Percentiles rank a stretch among this genome's conserved stretches.
phyloP scores from a whole-genome alignment of 2,888 invertebrate species.

The Scrobipalpa costella region DNA sequence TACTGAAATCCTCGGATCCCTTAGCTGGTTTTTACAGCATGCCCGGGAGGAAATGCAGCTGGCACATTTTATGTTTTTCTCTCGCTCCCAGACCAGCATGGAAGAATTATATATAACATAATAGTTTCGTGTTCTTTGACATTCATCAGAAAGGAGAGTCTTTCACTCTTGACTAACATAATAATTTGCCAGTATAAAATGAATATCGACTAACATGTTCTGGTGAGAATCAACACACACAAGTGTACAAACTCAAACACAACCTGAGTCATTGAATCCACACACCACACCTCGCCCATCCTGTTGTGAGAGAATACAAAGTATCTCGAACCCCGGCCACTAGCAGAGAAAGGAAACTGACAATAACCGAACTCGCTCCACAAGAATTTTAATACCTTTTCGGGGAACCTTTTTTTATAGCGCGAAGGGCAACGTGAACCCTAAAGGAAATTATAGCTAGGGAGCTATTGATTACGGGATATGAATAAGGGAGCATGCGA shows the following conservation, averaged over 20 bases:
- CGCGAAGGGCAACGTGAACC: background rate
- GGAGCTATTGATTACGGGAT: background rate
- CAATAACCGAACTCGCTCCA: conserved; percentile 27
- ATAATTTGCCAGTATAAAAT: background rate
- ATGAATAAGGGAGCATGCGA: background rate
- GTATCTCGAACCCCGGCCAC: conserved; percentile 17
- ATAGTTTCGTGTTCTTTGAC: too few relatives aligned
- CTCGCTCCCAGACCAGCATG: too few relatives aligned
- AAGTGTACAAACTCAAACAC: conserved; percentile 16
- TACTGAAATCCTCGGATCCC: too few relatives aligned
- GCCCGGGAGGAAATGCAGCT: too few relatives aligned
- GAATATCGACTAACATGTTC: background rate
- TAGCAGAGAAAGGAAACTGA: conserved; percentile 27
- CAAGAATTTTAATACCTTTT: conserved; percentile 24
- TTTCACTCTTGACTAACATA: too few relatives aligned
- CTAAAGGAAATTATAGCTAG: background rate
- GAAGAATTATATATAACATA: too few relatives aligned
- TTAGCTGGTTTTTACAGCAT: too few relatives aligned
- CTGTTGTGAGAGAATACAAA: conserved; percentile 12
- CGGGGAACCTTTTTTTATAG: conserved; percentile 1
- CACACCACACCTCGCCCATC: background rate
- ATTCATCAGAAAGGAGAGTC: too few relatives aligned
- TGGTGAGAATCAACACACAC: conserved; percentile 22
- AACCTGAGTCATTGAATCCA: conserved; percentile 12
- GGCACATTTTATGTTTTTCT: too few relatives aligned